phyloP scores from a whole-genome alignment of 2,797 vertebrate genomes.

The Gallirallus australis region DNA sequence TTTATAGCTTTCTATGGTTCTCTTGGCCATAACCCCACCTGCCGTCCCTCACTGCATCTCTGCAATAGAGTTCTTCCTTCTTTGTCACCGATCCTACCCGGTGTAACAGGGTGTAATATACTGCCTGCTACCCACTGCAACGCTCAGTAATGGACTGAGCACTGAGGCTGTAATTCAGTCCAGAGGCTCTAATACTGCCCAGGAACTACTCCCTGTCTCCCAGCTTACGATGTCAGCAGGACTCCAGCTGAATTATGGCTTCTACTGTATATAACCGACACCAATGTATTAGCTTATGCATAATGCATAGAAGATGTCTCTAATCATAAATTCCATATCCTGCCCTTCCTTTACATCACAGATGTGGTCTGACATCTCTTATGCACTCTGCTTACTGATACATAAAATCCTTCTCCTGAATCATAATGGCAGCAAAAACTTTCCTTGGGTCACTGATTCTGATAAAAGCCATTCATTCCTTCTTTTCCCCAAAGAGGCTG shows the following conservation, averaged over 20 bases:
- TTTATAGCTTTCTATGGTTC: background rate
- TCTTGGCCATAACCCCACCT: background rate
- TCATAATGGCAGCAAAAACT: slow-evolving; percentile 2
- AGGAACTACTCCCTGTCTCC: slow-evolving; percentile 59
- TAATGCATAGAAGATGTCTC: slow-evolving; percentile 53
- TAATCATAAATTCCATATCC: slow-evolving; percentile 45
- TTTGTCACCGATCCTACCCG: slow-evolving; percentile 13
- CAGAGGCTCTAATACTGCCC: slow-evolving; percentile 31
- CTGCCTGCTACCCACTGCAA: slow-evolving; percentile 9
- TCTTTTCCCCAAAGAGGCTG: background rate
- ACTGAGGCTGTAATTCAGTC: slow-evolving; percentile 42
- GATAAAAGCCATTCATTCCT: background rate
- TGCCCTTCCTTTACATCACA: slow-evolving; percentile 33
- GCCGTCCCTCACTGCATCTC: background rate
- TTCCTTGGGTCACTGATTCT: background rate
- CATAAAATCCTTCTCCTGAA: slow-evolving; percentile 38
- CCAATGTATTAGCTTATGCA: slow-evolving; percentile 54
- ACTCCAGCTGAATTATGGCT: slow-evolving; percentile 59
- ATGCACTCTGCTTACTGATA: background rate
- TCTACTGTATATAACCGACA: slow-evolving; percentile 54
- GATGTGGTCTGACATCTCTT: background rate
- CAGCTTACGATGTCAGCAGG: slow-evolving; percentile 62
- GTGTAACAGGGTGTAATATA: slow-evolving; percentile 44
- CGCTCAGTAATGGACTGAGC: background rate
- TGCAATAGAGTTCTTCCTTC: slow-evolving; percentile 34